Conservation (phyloP, 1,140 invertebrate species). For the Sitobion miscanthi region DNA sequence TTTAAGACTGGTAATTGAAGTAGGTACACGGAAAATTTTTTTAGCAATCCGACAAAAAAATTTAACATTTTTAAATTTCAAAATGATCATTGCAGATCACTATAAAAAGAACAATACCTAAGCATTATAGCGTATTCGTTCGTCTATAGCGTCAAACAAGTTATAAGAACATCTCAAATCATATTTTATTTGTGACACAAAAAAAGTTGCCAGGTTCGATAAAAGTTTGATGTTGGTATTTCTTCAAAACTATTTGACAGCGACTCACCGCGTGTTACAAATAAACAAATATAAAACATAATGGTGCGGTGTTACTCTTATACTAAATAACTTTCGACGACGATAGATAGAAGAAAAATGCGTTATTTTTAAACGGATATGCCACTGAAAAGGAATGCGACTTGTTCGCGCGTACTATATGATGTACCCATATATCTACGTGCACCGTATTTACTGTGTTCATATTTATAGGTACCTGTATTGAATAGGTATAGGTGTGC, state of each 20-base stretch:
- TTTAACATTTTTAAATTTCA: background rate
- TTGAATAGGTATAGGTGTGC: too few relatives aligned
- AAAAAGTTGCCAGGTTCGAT: background rate
- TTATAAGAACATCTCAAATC: background rate
- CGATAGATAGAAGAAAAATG: conserved; percentile 1
- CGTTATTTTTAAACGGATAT: conserved; percentile 4
- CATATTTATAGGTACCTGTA: background rate
- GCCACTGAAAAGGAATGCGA: background rate
- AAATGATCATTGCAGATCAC: background rate
- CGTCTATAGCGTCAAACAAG: background rate
- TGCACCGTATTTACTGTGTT: background rate
- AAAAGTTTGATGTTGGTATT: background rate
- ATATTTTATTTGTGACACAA: background rate
- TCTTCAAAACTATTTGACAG: background rate
- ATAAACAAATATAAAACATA: background rate
- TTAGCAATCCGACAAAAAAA: background rate
- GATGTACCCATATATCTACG: background rate
- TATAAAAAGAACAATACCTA: background rate
- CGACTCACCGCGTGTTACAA: background rate
- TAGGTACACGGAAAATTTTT: background rate
- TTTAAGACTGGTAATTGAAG: background rate
- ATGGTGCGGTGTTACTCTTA: background rate
- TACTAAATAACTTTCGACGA: background rate
- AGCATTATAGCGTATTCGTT: background rate
- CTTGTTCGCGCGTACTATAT: background rate